Evolutionary conservation across 2,888 invertebrate genomes (phyloP).

Genomic region (Ectobius pallidus): DNA sequence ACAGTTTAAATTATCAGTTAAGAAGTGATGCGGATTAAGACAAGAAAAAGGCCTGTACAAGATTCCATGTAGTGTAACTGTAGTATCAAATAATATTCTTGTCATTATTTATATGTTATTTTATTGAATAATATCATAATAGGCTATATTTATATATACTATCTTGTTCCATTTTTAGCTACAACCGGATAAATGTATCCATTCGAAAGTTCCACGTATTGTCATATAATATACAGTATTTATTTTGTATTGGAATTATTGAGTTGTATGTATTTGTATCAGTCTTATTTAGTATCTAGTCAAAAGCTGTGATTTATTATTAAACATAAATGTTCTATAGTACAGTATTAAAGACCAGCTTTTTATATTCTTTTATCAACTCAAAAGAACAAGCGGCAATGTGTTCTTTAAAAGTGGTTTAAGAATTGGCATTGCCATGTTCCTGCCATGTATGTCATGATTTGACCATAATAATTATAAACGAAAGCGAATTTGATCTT

Average conservation of each 20-base stretch:
- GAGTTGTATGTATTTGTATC: neutral
- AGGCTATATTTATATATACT: conserved; percentile 1
- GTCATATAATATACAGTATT: neutral
- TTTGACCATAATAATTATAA: no score
- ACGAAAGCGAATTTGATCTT: no score
- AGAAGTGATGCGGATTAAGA: no score
- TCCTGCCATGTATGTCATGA: no score
- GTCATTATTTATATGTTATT: conserved; percentile 17
- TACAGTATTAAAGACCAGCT: neutral
- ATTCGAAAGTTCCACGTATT: neutral
- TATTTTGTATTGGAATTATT: conserved; percentile 2
- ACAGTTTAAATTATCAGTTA: no score
- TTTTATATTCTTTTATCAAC: neutral
- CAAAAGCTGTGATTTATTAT: conserved; percentile 28
- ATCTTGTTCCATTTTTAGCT: neutral
- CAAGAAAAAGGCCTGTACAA: neutral
- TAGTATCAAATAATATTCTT: conserved; percentile 5
- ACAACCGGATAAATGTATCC: neutral
- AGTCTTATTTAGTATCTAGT: conserved; percentile 3
- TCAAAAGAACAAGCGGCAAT: no score
- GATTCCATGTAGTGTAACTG: conserved; percentile 12
- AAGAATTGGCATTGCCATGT: no score
- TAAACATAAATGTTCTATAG: conserved; percentile 15
- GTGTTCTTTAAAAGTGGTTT: no score
- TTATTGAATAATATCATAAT: conserved; percentile 19